A percentile compares a stretch with the other conserved stretches of the same genome.
Conservation (phyloP, 2,888 invertebrate species). For the Melolontha melolontha region DNA sequence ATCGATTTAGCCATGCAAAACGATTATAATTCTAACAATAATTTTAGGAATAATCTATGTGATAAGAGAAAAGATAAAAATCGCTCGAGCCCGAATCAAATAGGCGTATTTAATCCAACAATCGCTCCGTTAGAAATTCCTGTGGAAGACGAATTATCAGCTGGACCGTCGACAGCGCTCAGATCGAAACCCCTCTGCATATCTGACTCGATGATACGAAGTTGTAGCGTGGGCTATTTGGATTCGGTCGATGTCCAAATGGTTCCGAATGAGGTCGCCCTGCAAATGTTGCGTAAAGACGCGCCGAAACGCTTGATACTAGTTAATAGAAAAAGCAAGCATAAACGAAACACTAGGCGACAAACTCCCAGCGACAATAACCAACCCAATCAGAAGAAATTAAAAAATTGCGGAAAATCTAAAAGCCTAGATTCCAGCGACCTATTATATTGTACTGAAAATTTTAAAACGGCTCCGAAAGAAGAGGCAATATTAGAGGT, state of each 20-base stretch:
- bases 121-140: slow-evolving; percentile 51
- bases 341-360: slow-evolving; percentile 43
- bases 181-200: slow-evolving; percentile 54
- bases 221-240: slow-evolving; percentile 90
- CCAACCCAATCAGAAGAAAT: slow-evolving; percentile 64
- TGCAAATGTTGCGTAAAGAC: slow-evolving; percentile 78
- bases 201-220: slow-evolving; percentile 81
- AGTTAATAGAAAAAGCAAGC: slow-evolving; percentile 73
- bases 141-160: slow-evolving; percentile 57
- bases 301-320: slow-evolving; percentile 82
- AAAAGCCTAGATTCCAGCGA: slow-evolving; percentile 89
- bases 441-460: slow-evolving; percentile 68
- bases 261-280: slow-evolving; percentile 79
- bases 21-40: slow-evolving; percentile 39
- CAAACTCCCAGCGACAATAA: slow-evolving; percentile 51
- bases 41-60: slow-evolving; percentile 46
- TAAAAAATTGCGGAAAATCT: slow-evolving; percentile 82
- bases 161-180: slow-evolving; percentile 46
- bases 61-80: slow-evolving; percentile 53
- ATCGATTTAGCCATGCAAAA: slow-evolving; percentile 60
- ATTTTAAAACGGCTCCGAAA: slow-evolving; percentile 57
- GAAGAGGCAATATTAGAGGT: slow-evolving; percentile 53
- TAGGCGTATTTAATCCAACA: slow-evolving; percentile 41
- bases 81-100: slow-evolving; percentile 52
- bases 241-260: slow-evolving; percentile 84